Conservation (phyloP, 2,797 vertebrate genomes). For the Siniperca obscura region DNA sequence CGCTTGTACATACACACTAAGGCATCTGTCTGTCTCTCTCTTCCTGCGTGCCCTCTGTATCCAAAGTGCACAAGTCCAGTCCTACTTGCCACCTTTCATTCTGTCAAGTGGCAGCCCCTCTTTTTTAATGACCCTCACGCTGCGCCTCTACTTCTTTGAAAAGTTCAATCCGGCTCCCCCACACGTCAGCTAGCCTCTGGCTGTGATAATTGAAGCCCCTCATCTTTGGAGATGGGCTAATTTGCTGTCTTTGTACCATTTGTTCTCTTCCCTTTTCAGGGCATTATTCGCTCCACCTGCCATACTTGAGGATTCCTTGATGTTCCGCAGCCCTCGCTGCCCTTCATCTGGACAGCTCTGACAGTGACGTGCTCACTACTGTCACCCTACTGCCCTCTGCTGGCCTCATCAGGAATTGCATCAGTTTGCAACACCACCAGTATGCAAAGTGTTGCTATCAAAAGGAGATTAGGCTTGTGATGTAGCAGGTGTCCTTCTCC, state of each 20-base stretch:
- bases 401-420: conserved; percentile 25
- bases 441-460: conserved; percentile 4
- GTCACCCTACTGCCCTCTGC: conserved; percentile 75
- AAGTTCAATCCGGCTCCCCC: conserved; percentile 65
- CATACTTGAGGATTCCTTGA: conserved; percentile 59
- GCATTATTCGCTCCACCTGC: conserved; percentile 71
- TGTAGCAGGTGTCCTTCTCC: conserved; percentile 42
- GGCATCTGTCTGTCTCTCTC: conserved; percentile 14
- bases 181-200: conserved; percentile 50
- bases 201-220: conserved; percentile 79
- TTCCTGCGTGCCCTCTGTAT: conserved; percentile 10
- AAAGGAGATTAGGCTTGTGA: conserved; percentile 40
- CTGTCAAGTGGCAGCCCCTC: conserved; percentile 51
- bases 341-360: conserved; percentile 53
- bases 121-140: conserved; percentile 70
- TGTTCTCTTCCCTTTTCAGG: conserved; percentile 65
- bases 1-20: background rate
- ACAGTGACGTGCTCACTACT: conserved; percentile 34
- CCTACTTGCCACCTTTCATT: conserved; percentile 56
- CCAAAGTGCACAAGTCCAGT: conserved; percentile 41
- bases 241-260: conserved; percentile 73
- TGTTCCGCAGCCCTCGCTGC: conserved; percentile 26
- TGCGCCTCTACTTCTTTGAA: conserved; percentile 60
- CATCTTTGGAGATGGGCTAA: conserved; percentile 72
- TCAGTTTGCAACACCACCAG: background rate